Evolutionary conservation across 2,888 invertebrate species (phyloP).

Genomic region (Morpho deidamia): DNA sequence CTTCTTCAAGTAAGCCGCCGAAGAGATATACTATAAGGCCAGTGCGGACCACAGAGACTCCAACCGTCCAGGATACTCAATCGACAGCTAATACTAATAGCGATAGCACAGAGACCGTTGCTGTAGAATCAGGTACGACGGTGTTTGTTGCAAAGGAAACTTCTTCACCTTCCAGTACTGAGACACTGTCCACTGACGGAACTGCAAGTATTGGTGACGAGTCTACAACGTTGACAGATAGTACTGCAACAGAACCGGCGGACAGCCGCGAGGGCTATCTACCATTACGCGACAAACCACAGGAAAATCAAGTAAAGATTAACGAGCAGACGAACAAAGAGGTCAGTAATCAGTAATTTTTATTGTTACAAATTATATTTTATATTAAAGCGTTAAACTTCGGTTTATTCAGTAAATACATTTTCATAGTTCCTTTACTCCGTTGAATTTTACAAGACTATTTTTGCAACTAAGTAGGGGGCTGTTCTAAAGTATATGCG

Average conservation of each 20-base stretch:
- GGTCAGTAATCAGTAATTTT: slow-evolving; percentile 66
- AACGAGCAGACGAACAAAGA: slow-evolving; percentile 76
- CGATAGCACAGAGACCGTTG: slow-evolving; percentile 73
- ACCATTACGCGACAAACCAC: slow-evolving; percentile 69
- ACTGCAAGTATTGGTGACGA: slow-evolving; percentile 58
- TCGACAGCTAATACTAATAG: slow-evolving; percentile 62
- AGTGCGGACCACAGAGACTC: slow-evolving; percentile 60
- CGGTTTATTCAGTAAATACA: slow-evolving; percentile 19
- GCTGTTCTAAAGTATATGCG: slow-evolving; percentile 3
- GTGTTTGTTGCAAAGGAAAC: slow-evolving; percentile 48
- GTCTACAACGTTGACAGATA: slow-evolving; percentile 49
- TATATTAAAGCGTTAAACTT: slow-evolving; percentile 33
- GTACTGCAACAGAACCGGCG: slow-evolving; percentile 55
- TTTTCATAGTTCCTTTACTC: slow-evolving; percentile 22
- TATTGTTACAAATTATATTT: slow-evolving; percentile 67
- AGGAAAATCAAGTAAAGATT: slow-evolving; percentile 71
- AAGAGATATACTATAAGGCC: slow-evolving; percentile 76
- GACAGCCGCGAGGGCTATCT: slow-evolving; percentile 73
- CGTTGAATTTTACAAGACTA: slow-evolving; percentile 1
- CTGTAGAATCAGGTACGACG: slow-evolving; percentile 58
- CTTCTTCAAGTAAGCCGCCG: slow-evolving; percentile 49
- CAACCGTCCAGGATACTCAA: slow-evolving; percentile 63
- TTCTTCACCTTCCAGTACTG: slow-evolving; percentile 54
- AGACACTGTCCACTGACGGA: slow-evolving; percentile 54
- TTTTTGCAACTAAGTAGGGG: not conserved